Conservation (phyloP, 2,888 invertebrate genomes). For the Drosophila rubida region DNA sequence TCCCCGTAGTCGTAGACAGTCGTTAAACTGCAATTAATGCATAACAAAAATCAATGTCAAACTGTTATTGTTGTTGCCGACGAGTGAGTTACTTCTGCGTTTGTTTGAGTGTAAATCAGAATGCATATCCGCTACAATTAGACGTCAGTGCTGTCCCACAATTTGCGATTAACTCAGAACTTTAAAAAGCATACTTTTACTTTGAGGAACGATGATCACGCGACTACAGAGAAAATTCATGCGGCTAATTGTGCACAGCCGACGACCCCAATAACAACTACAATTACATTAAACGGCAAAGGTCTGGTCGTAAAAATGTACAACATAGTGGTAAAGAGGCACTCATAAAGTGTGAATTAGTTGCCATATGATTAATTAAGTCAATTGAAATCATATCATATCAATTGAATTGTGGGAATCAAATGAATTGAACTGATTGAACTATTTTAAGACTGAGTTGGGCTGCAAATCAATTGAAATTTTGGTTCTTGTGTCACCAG, state of each 20-base stretch:
- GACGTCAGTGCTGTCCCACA: slow-evolving; percentile 42
- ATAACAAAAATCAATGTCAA: slow-evolving; percentile 74
- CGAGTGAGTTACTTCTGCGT: slow-evolving; percentile 12
- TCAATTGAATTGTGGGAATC: slow-evolving; percentile 57
- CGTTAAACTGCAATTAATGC: slow-evolving; percentile 72
- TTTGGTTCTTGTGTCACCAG: neutral
- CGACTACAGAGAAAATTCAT: slow-evolving; percentile 54
- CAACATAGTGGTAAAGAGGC: slow-evolving; percentile 12
- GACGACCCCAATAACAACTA: slow-evolving; percentile 64
- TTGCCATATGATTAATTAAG: slow-evolving; percentile 31
- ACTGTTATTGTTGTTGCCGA: slow-evolving; percentile 31
- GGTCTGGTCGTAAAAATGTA: slow-evolving; percentile 28
- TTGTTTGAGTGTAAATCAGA: slow-evolving; percentile 48
- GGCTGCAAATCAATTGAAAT: slow-evolving; percentile 39
- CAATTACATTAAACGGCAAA: slow-evolving; percentile 66
- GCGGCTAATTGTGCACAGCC: slow-evolving; percentile 40
- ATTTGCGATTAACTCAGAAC: slow-evolving; percentile 58
- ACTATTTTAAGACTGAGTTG: slow-evolving; percentile 12
- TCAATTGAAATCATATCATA: slow-evolving; percentile 58
- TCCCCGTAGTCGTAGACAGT: slow-evolving; percentile 29
- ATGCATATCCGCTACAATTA: slow-evolving; percentile 70
- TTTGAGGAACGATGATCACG: slow-evolving; percentile 56
- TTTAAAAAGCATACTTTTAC: too few relatives aligned
- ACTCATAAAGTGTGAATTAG: slow-evolving; percentile 29
- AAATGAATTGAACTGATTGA: slow-evolving; percentile 50